Conservation (phyloP, 2,797 vertebrate genomes). For the Leucoraja ocellata region DNA sequence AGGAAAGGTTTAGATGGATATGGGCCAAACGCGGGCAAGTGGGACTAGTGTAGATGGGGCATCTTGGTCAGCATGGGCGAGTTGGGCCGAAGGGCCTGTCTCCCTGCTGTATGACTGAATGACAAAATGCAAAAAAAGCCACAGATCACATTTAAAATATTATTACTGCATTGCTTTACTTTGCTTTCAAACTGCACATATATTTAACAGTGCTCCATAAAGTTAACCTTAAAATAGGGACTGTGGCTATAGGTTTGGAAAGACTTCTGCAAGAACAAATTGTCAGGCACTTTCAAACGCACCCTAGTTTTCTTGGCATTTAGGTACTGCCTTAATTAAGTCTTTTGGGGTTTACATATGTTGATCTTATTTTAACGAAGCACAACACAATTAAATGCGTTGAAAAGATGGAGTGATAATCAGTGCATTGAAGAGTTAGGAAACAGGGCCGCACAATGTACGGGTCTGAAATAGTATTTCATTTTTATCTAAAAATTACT, state of each 20-base stretch:
- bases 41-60: too few species aligned
- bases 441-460: slow-evolving; percentile 54
- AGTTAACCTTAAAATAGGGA: slow-evolving; percentile 46
- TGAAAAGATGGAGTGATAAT: slow-evolving; percentile 71
- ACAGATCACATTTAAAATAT: slow-evolving; percentile 52
- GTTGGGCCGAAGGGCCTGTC: too few species aligned
- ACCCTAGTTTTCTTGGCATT: slow-evolving; percentile 53
- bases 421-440: slow-evolving; percentile 66
- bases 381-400: slow-evolving; percentile 88
- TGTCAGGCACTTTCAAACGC: slow-evolving; percentile 51
- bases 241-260: slow-evolving; percentile 50
- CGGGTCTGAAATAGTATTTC: slow-evolving; percentile 60
- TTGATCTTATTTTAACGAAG: slow-evolving; percentile 86
- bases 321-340: slow-evolving; percentile 81
- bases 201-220: slow-evolving; percentile 48
- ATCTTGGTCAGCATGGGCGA: too few species aligned
- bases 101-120: too few species aligned
- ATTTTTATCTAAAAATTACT: slow-evolving; percentile 64
- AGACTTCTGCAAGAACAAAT: slow-evolving; percentile 55
- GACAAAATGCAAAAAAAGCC: slow-evolving; percentile 61
- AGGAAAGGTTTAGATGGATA: too few species aligned
- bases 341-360: slow-evolving; percentile 86
- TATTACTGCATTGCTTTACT: slow-evolving; percentile 44
- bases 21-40: too few species aligned
- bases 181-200: slow-evolving; percentile 43